A percentile compares a stretch with the other conserved stretches of the same genome.
Conservation (phyloP, 2,113 vertebrate genomes). For the Gnathonemus echidnorhynchus region DNA sequence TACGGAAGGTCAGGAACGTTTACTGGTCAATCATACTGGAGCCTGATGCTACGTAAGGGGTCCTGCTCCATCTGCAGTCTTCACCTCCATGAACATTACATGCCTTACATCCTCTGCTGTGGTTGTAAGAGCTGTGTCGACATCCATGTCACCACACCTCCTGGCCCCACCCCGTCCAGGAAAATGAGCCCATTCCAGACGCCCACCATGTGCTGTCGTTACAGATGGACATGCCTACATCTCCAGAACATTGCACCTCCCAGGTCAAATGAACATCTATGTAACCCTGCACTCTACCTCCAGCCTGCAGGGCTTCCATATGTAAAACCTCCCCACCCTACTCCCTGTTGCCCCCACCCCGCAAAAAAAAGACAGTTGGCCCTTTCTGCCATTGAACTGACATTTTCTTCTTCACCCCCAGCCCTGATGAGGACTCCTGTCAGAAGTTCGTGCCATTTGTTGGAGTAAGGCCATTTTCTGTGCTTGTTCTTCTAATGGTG, state of each 20-base stretch:
- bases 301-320: background rate
- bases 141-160: conserved; percentile 20
- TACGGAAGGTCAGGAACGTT: background rate
- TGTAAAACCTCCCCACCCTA: background rate
- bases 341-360: background rate
- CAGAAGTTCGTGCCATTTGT: conserved; percentile 90
- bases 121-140: conserved; percentile 33
- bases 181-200: background rate
- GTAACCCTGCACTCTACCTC: background rate
- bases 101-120: conserved; percentile 28
- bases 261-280: background rate
- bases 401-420: conserved; percentile 37
- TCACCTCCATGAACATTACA: background rate
- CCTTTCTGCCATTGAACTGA: background rate
- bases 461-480: conserved; percentile 61
- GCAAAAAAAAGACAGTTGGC: background rate
- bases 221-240: conserved; percentile 5
- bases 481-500: background rate
- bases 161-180: conserved; percentile 7
- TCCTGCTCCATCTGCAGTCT: background rate
- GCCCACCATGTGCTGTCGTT: background rate
- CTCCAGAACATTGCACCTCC: background rate
- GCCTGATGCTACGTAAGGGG: background rate
- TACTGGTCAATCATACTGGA: background rate
- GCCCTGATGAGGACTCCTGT: conserved; percentile 85